Percentiles rank a stretch among this genome's conserved stretches.
These are phyloP conservation scores for Chironomus riparius DNA, from an alignment of 2,888 invertebrate genomes.

Conservation along the genomic window DNA sequence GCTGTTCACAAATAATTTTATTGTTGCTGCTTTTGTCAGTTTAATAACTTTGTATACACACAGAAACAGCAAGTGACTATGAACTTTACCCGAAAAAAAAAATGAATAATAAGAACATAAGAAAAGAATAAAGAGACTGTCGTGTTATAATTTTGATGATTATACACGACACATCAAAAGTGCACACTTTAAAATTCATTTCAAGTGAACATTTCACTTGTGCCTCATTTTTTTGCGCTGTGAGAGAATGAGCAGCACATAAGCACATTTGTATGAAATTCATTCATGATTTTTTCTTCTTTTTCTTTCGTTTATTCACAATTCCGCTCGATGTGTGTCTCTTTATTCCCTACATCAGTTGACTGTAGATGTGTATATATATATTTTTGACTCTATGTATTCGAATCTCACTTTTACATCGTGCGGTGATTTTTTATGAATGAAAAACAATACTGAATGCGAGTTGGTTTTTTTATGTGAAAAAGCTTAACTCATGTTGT, in stretches of 20 bases:
- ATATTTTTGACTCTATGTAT: neutral
- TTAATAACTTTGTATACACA: neutral
- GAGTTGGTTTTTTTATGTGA: neutral
- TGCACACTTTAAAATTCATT: neutral
- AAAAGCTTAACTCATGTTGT: no score
- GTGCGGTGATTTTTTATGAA: neutral
- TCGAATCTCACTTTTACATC: neutral
- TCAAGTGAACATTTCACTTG: neutral
- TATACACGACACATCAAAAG: neutral
- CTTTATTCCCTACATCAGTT: no score
- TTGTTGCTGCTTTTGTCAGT: neutral
- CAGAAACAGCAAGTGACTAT: neutral
- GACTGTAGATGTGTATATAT: neutral
- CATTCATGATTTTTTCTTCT: neutral
- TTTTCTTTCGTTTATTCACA: neutral
- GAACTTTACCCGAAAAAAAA: neutral
- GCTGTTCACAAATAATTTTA: neutral
- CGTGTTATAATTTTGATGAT: neutral
- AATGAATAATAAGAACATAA: neutral
- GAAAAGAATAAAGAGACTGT: neutral
- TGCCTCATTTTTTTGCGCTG: neutral
- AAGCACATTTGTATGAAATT: neutral
- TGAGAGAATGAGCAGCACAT: neutral
- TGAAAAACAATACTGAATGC: neutral
- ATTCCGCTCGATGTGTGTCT: no score